A percentile compares a stretch with the other conserved stretches of the same genome.
phyloP scores from a whole-genome alignment of 2,113 vertebrate genomes.

The Romanogobio albipinnatus region DNA sequence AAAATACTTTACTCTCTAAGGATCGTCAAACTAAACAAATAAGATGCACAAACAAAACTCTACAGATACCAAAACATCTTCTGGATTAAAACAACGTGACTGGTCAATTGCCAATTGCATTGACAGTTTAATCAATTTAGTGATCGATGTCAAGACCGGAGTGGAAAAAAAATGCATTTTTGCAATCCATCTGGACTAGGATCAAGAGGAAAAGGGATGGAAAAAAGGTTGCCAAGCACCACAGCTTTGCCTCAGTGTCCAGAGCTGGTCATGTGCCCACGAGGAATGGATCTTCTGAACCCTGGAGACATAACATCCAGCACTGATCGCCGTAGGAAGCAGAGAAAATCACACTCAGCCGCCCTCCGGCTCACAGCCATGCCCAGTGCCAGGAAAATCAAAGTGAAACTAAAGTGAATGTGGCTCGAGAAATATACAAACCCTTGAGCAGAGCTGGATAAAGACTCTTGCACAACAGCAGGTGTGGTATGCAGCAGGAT shows the following conservation, averaged over 20 bases:
- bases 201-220: background rate
- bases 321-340: slow-evolving; percentile 7
- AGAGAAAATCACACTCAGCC: background rate
- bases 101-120: background rate
- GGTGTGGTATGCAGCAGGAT: slow-evolving; percentile 5
- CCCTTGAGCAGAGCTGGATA: slow-evolving; percentile 5
- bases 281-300: slow-evolving; percentile 8
- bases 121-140: background rate
- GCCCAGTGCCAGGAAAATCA: slow-evolving; percentile 20
- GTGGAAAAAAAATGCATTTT: background rate
- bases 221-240: background rate
- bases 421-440: slow-evolving; percentile 13
- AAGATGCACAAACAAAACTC: background rate
- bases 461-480: slow-evolving; percentile 6
- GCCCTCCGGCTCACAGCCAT: background rate
- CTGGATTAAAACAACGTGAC: background rate
- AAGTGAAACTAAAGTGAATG: slow-evolving; percentile 26
- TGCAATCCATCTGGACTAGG: background rate
- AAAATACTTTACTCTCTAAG: background rate
- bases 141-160: background rate
- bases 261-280: background rate
- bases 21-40: no score
- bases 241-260: background rate
- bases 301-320: background rate
- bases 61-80: background rate